Percentiles rank a stretch among this genome's conserved stretches.
Evolutionary conservation across 2,797 vertebrate genomes (phyloP).

Genomic region (Rhabdophis nuchalis): DNA sequence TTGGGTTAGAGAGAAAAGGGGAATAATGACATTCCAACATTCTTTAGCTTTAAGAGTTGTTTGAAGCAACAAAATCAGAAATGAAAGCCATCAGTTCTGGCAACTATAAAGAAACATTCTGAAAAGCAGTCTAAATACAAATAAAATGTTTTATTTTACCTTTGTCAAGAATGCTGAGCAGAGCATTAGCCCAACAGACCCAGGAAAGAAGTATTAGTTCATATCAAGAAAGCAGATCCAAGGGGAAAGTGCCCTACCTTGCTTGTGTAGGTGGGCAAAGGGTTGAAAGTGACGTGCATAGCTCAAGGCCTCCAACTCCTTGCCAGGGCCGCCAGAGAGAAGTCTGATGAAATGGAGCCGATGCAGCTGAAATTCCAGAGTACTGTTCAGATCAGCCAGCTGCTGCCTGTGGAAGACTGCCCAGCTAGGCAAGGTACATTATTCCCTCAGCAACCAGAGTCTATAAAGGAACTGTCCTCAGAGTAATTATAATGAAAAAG

Average conservation of each 20-base stretch:
- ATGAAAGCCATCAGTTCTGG: too few species aligned
- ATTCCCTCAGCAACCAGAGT: background rate
- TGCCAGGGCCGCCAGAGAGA: slow-evolving; percentile 80
- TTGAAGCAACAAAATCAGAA: background rate
- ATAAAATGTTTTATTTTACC: background rate
- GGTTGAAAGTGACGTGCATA: slow-evolving; percentile 89
- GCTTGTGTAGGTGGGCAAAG: slow-evolving; percentile 85
- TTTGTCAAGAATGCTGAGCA: background rate
- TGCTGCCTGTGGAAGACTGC: slow-evolving; percentile 84
- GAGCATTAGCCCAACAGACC: background rate
- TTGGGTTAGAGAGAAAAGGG: background rate
- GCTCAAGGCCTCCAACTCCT: slow-evolving; percentile 86
- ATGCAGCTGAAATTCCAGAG: slow-evolving; percentile 87
- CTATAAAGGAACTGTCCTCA: background rate
- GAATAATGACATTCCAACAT: background rate
- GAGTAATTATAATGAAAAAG: background rate
- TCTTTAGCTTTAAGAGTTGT: background rate
- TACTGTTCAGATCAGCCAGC: slow-evolving; percentile 86
- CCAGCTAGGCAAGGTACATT: slow-evolving; percentile 73
- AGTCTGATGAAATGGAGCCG: slow-evolving; percentile 87
- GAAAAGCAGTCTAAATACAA: too few species aligned
- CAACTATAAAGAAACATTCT: background rate
- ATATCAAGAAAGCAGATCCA: background rate
- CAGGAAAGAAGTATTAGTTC: background rate
- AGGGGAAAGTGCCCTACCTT: slow-evolving; percentile 69